Base-by-base conservation (phyloP, 2,113 vertebrate genomes). In the Heteronetta atricapilla region DNA sequence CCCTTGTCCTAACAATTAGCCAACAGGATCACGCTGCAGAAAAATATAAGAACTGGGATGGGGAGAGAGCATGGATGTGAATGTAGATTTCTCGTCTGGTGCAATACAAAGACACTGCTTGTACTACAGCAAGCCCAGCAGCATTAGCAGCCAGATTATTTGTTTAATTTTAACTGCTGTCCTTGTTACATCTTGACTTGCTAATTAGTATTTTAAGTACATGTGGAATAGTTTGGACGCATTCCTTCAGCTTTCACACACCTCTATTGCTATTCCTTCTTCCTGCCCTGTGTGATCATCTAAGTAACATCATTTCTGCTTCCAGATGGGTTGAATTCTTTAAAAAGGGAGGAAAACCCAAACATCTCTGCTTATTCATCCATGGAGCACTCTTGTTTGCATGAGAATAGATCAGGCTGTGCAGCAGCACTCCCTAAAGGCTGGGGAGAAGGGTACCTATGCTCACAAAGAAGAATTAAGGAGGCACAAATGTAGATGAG, bases 201-300 rank as follows among this genome's bases (percentile, higher is more conserved):
- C 81, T 96, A 89, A 96, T 94, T 82, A 92, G 86, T 75, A 67
- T 89, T 94, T 94, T 69, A 86, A 67, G 60, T 11, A 72, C 79
- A 77, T 82, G 55, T n/a, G 70, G 76, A 91, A 82, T 21, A 89
- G 46, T 56, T 88, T 59, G 72, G 79, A 79, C 1, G 4, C 25
- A 21, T 88, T 89, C 74, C 78, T 80, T 82, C 75, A 46, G 75
- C 69, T 89, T 94, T 75, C 83, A 74, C 22, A 26, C 74, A 15
- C 5, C 73, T 89, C 46, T 38, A 13, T 34, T 64, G 63, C 78
- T 78, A 21, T 73, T 91, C 55, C 72, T 92, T 64, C 78, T 52
- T 93, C 87, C 87, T 80, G 87, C 74, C 63, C 78, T 38, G 50
- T 58, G 55, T 68, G 50, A 80, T 95, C 95, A 88, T 85, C 74